Evolutionary conservation across 92 coral and sea anemone species (phyloP).

Genomic region (Bergia sp.): DNA sequence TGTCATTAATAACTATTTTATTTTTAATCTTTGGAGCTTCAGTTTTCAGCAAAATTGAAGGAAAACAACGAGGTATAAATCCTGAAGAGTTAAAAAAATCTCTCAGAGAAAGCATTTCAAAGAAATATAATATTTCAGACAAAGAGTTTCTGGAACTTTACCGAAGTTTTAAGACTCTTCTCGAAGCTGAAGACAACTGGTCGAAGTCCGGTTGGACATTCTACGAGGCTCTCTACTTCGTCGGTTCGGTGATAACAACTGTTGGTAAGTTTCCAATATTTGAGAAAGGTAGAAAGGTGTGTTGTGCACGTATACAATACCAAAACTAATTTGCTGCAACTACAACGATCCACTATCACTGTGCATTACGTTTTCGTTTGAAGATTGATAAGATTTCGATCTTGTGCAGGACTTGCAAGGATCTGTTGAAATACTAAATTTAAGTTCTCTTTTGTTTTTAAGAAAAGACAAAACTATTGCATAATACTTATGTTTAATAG

Average conservation of each 20-base stretch:
- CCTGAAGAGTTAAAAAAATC: background rate
- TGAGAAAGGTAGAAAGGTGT: too few relatives aligned
- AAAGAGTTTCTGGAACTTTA: slow-evolving; percentile 41
- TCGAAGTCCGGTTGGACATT: slow-evolving; percentile 45
- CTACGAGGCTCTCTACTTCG: slow-evolving; percentile 57
- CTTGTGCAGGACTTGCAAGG: background rate
- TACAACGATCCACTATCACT: too few relatives aligned
- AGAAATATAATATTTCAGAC: slow-evolving; percentile 43
- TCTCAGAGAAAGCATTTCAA: slow-evolving; percentile 29
- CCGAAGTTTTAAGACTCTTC: slow-evolving; percentile 3
- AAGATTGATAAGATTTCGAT: background rate
- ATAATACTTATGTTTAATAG: too few relatives aligned
- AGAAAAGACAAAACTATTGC: background rate
- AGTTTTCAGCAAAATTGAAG: slow-evolving; percentile 56
- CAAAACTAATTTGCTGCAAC: background rate
- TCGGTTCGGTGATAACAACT: slow-evolving; percentile 62
- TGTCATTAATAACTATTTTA: slow-evolving; percentile 18
- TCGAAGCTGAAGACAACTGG: background rate
- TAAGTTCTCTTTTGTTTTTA: too few relatives aligned
- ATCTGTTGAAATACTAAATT: background rate
- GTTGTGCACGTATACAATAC: too few relatives aligned
- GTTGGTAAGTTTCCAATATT: slow-evolving; percentile 50
- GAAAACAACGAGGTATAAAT: background rate
- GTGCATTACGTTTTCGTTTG: too few relatives aligned
- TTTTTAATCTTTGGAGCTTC: slow-evolving; percentile 51